Base-by-base conservation (phyloP, 2,113 vertebrate genomes). In the Elanoides forficatus region DNA sequence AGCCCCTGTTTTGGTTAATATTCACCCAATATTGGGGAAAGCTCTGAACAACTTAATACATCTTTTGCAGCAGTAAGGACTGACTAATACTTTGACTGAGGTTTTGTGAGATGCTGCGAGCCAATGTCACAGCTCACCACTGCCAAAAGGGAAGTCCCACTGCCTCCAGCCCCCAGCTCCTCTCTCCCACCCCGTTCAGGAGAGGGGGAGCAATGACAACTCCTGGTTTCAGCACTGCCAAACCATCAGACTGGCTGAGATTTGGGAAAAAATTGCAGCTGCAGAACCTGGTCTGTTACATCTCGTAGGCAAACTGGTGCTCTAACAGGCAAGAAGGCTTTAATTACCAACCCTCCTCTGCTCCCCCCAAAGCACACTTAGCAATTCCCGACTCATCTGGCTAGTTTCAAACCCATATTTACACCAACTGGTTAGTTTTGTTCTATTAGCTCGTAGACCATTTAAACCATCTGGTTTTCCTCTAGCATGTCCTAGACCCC, bases 391-490 rank as follows among this genome's bases (percentile, higher is more conserved):
- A 25, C 62, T 96, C 56, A 85, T 95, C 96, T 97, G 96, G 95
- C 26, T 97, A 96, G 73, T 85, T 95, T 97, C 95, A 96, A 96
- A 90, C 15, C 62, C 25, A 2, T 94, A 94, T 85, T 91, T 95
- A 93, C 66, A 86, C 74, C 87, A 93, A 91, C 78, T 48, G 78
- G 92, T 95, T 95, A 65, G 93, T 91, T 96, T 82, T 82, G 34
- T 87, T 82, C 92, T 93, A 6, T 96, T 88, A 93, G 9, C 53
- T 94, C 12, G 3, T 36, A 96, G 78, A 90, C 81, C 17, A 42
- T 92, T 94, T 91, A 91, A 91, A 96, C 81, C 92, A 96, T 97
- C 93, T 97, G 96, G 1, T 94, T 96, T 96, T 90, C 78, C 71
- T 96, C 95, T 60, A 90, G 29, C 45, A 80, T 90, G 62, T 95